Evolutionary conservation across 2,113 vertebrate species (phyloP).

Genomic region (Astur gentilis): DNA sequence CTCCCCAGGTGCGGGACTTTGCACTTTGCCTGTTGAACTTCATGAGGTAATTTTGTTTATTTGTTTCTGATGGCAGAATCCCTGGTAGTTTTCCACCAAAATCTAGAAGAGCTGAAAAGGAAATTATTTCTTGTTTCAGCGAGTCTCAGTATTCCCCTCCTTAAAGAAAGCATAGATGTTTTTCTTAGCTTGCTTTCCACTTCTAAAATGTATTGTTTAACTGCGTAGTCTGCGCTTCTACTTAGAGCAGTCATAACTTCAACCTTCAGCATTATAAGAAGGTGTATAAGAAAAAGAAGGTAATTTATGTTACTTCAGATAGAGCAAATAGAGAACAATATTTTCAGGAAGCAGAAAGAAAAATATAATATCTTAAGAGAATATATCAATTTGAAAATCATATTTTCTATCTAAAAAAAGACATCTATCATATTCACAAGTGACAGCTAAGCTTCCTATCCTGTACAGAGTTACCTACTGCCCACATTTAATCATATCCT

Average conservation of each 20-base stretch:
- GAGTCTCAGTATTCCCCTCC: background rate
- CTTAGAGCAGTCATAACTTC: background rate
- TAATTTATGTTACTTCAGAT: background rate
- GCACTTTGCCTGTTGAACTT: background rate
- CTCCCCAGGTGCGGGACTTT: background rate
- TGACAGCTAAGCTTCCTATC: background rate
- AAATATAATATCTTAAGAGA: background rate
- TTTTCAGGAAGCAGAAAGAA: background rate
- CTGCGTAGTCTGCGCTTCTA: background rate
- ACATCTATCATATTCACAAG: background rate
- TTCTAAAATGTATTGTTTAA: background rate
- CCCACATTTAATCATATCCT: background rate
- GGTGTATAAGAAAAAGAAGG: background rate
- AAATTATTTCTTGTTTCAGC: background rate
- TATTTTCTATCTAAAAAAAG: background rate
- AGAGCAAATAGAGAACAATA: background rate
- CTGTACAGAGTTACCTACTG: background rate
- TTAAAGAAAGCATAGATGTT: background rate
- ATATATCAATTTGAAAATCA: background rate
- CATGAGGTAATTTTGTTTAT: background rate
- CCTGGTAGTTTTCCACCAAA: background rate
- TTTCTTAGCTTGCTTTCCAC: background rate
- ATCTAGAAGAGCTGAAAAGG: background rate
- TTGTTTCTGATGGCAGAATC: background rate
- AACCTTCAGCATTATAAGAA: background rate